Base-by-base conservation (phyloP, 2,888 invertebrate species). In the Sesamia inferens region DNA sequence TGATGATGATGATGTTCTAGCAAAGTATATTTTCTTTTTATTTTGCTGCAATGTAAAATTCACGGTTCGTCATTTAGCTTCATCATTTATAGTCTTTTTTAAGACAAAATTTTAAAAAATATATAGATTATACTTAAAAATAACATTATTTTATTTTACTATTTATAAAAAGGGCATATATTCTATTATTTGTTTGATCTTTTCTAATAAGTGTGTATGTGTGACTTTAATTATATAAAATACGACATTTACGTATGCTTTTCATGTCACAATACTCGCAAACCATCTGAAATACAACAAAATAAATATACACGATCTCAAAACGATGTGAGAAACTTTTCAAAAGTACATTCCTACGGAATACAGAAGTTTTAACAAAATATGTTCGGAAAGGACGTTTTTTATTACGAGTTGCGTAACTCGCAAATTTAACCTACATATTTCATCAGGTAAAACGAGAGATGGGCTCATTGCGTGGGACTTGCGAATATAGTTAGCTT, bases 381-480 rank as follows among this genome's bases (percentile, higher is more conserved):
- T 75, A 73, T 79, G 75, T 76, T 83, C 71, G 61, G 63, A 72
- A 81, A 81, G 71, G 66, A 69, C 68, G 74, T 81, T 77, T 78
- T 83, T 77, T 81, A 82, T 84, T 77, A 84, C 71, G 61, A 75
- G 68, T 81, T 81, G 71, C 75, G 75, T 81, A 84, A 82, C 71
- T 82, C 85, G 71, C 81, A 83, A 83, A 84, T 83, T 71, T 78
- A 78, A 69, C 64, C 74, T 83, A 84, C 85, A 84, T 84, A 83
- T 84, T 84, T 83, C 85, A 84, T 83, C 78, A 78, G 73, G 75
- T 73, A 78, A 78, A 84, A 72, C 82, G 68, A 74, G 85, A 82
- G 82, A 85, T 83, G 74, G 83, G 76, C 68, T 85, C 76, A 74
- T 82, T 80, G 85, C 85, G 80, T 82, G 85, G 62, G 70, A 82